A percentile compares a stretch with the other conserved stretches of the same genome.
phyloP scores from a whole-genome alignment of 2,888 invertebrate species.

The Melieria crassipennis region DNA sequence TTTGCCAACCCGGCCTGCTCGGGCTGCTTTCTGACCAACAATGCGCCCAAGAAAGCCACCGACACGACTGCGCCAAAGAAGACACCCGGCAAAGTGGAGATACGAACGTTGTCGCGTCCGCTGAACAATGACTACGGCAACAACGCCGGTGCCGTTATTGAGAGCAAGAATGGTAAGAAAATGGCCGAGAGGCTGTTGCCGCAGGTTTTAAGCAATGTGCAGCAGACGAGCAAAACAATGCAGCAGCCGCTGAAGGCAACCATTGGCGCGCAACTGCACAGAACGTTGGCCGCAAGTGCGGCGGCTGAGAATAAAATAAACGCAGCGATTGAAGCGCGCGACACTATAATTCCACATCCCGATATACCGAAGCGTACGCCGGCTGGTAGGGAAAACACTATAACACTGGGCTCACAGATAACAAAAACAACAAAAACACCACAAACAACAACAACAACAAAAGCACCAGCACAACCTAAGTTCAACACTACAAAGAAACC shows the following conservation, averaged over 20 bases:
- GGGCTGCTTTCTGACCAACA: slow-evolving; percentile 52
- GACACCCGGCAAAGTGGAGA: slow-evolving; percentile 28
- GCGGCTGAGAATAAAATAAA: background rate
- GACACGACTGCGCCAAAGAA: slow-evolving; percentile 13
- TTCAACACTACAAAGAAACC: slow-evolving; percentile 21
- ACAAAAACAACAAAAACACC: slow-evolving; percentile 3
- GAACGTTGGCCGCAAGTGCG: background rate
- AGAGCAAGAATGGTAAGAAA: slow-evolving; percentile 6
- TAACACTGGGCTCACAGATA: background rate
- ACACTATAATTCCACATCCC: background rate
- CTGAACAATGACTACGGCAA: background rate
- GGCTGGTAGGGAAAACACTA: background rate
- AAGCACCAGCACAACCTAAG: slow-evolving; percentile 18
- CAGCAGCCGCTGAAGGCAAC: background rate
- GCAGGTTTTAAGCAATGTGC: slow-evolving; percentile 9
- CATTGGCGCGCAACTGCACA: background rate
- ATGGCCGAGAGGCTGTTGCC: slow-evolving; percentile 1
- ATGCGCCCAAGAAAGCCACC: slow-evolving; percentile 28
- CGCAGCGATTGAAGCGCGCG: background rate
- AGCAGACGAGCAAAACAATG: background rate
- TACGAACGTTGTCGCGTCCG: slow-evolving; percentile 30
- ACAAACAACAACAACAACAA: slow-evolving; percentile 13
- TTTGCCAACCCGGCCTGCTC: slow-evolving; percentile 53
- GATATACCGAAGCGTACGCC: background rate
- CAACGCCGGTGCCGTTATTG: background rate